Evolutionary conservation across 64 coral and sea anemone species (phyloP).

Genomic region (Stylophora pistillata): DNA sequence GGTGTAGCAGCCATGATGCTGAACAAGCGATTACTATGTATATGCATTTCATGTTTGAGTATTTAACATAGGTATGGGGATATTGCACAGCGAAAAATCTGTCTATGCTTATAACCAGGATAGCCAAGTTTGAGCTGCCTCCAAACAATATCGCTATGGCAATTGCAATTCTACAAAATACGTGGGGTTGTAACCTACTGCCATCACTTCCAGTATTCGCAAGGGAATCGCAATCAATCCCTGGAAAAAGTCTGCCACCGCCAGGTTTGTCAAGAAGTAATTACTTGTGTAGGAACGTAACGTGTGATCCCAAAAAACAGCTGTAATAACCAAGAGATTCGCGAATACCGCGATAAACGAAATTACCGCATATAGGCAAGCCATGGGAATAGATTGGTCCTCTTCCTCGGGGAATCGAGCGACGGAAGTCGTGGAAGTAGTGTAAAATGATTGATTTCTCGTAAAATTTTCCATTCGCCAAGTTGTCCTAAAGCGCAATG

Average conservation of each 20-base stretch:
- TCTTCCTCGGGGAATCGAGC: background rate
- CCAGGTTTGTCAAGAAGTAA: conserved; percentile 73
- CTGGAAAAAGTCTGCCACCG: conserved; percentile 74
- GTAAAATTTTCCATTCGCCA: conserved; percentile 7
- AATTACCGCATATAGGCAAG: conserved; percentile 65
- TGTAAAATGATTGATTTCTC: background rate
- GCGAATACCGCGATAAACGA: conserved; percentile 52
- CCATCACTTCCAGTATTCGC: conserved; percentile 52
- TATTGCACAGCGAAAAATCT: conserved; percentile 68
- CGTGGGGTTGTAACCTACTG: background rate
- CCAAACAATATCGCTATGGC: conserved; percentile 69
- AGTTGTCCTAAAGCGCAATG: background rate
- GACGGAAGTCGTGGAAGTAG: background rate
- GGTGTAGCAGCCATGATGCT: conserved; percentile 22
- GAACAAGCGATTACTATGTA: background rate
- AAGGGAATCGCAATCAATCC: conserved; percentile 66
- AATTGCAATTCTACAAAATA: conserved; percentile 67
- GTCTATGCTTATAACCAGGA: conserved; percentile 77
- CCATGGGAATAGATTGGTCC: background rate
- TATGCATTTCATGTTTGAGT: conserved; percentile 21
- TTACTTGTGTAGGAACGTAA: conserved; percentile 69
- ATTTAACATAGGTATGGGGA: conserved; percentile 55
- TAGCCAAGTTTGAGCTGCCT: conserved; percentile 73
- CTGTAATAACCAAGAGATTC: conserved; percentile 70
- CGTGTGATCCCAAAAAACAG: conserved; percentile 42